Evolutionary conservation across 2,797 vertebrate genomes (phyloP).

Genomic region (Hozukius guyotensis): DNA sequence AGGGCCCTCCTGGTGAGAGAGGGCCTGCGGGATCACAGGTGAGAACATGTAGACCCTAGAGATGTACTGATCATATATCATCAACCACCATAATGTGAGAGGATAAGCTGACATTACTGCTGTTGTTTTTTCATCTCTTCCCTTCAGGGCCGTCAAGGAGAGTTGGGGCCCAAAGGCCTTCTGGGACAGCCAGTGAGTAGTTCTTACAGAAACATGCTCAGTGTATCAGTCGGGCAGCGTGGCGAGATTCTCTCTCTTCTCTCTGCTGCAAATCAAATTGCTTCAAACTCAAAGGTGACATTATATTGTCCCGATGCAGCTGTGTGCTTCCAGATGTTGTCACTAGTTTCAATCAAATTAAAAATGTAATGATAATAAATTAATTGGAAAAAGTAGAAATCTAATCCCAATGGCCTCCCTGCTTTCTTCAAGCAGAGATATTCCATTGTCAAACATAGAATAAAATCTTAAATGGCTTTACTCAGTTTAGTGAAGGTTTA

Average conservation of each 20-base stretch:
- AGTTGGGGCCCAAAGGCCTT: conserved; percentile 79
- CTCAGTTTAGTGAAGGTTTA: not conserved
- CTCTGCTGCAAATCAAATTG: not conserved
- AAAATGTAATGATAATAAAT: not conserved
- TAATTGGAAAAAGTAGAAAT: not conserved
- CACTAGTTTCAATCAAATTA: not conserved
- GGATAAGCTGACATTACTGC: not conserved
- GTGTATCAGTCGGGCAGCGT: no score
- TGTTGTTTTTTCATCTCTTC: not conserved
- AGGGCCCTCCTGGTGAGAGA: conserved; percentile 78
- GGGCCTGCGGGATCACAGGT: conserved; percentile 83
- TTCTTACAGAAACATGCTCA: not conserved
- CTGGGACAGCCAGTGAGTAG: conserved; percentile 80
- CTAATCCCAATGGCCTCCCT: not conserved
- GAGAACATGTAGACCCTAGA: not conserved
- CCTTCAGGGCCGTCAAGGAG: conserved; percentile 81
- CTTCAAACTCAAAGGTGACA: not conserved
- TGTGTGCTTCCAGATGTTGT: not conserved
- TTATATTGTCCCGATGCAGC: not conserved
- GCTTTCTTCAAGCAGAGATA: not conserved
- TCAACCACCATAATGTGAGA: not conserved
- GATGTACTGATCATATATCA: not conserved
- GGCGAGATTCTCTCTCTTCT: not conserved
- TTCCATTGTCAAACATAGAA: not conserved
- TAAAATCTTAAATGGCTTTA: not conserved